A percentile compares a stretch with the other conserved stretches of the same genome.
Conservation (phyloP, 2,113 vertebrate species). For the Origma solitaria region DNA sequence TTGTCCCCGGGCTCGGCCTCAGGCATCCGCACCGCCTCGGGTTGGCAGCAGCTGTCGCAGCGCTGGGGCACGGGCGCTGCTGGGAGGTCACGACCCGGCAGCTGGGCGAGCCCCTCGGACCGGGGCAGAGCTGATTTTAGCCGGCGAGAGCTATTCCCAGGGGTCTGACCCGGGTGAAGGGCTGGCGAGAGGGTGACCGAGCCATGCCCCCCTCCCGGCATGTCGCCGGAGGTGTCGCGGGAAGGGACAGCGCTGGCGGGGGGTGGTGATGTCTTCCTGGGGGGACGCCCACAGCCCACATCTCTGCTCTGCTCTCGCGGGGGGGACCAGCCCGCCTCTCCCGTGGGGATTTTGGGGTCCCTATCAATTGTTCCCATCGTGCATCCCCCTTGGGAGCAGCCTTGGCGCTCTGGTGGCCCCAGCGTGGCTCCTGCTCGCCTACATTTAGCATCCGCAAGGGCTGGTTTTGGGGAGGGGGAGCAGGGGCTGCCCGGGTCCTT, state of each 20-base stretch:
- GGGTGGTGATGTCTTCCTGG: not conserved
- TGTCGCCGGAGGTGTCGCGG: fast-evolving
- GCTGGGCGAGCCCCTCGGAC: not conserved
- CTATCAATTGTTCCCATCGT: not conserved
- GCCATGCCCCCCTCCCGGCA: fast-evolving
- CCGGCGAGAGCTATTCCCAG: not conserved
- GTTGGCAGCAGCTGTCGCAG: not conserved
- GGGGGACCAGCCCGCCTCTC: not conserved
- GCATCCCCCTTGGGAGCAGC: not conserved
- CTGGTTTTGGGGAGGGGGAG: not conserved
- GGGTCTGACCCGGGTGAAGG: not conserved
- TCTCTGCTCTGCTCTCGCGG: too few species aligned
- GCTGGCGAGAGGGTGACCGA: not conserved
- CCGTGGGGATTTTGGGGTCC: not conserved
- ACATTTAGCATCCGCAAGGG: not conserved
- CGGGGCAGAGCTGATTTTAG: not conserved
- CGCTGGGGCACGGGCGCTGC: not conserved
- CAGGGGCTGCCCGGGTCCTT: not conserved
- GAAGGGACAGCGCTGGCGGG: not conserved
- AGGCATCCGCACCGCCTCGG: not conserved
- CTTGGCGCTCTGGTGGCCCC: not conserved
- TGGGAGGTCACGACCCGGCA: not conserved
- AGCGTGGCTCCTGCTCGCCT: not conserved
- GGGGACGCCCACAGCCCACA: not conserved
- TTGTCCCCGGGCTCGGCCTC: not conserved